Evolutionary conservation across 2,888 invertebrate species (phyloP).

Genomic region (Pheosia tremula): DNA sequence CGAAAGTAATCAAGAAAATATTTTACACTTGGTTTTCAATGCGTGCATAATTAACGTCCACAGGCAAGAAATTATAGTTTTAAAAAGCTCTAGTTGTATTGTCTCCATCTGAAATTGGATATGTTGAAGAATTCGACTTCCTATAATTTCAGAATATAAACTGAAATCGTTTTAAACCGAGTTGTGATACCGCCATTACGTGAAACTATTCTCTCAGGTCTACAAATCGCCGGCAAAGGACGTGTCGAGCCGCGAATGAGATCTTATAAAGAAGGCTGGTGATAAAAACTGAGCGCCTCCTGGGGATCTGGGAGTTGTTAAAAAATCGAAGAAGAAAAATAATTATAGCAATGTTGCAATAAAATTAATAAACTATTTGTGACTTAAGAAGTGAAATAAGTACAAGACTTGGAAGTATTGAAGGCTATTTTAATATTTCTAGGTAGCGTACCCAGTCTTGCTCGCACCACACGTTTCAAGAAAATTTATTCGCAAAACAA

Average conservation of each 20-base stretch:
- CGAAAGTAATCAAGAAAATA: no score
- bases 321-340: neutral
- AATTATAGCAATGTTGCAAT: neutral
- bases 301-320: neutral
- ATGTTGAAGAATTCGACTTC: no score
- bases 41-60: no score
- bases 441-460: no score
- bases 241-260: constrained; percentile 1
- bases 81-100: no score
- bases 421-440: no score
- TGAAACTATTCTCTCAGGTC: neutral
- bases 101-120: no score
- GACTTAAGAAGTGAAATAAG: neutral
- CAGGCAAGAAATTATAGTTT: no score
- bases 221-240: neutral
- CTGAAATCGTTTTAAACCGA: neutral
- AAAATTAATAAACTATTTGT: neutral
- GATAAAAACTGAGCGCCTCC: neutral
- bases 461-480: neutral
- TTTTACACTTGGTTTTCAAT: no score
- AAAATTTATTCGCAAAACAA: neutral
- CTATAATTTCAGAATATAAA: no score
- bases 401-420: no score
- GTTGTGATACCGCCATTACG: neutral
- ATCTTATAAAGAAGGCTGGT: neutral